Evolutionary conservation across 2,113 vertebrate species (phyloP).

Genomic region (Brachirus orientalis): DNA sequence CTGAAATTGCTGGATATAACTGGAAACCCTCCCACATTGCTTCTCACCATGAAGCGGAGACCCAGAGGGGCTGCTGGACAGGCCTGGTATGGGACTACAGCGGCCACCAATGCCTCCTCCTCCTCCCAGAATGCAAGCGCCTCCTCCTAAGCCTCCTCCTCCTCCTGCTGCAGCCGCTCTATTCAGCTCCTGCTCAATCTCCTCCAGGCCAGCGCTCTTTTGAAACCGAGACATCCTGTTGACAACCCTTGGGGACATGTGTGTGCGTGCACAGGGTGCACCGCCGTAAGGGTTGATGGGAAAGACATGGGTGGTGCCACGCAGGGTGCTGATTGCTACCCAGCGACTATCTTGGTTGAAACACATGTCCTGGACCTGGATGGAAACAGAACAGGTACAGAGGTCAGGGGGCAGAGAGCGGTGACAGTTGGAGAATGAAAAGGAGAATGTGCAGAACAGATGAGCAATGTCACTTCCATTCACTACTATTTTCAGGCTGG

Average conservation of each 20-base stretch:
- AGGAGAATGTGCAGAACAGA: neutral
- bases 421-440: neutral
- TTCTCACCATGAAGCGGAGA: conserved; percentile 94
- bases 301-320: conserved; percentile 96
- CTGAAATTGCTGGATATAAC: neutral
- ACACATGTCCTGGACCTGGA: conserved; percentile 97
- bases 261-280: conserved; percentile 92
- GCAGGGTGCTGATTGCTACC: conserved; percentile 96
- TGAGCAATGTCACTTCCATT: neutral
- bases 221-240: conserved; percentile 99
- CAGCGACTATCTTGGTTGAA: conserved; percentile 98
- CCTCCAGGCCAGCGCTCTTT: conserved; percentile 96
- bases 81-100: conserved; percentile 93
- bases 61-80: conserved; percentile 95
- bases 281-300: conserved; percentile 96
- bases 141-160: conserved; percentile 55
- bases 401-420: neutral
- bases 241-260: conserved; percentile 96
- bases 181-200: conserved; percentile 97
- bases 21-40: neutral
- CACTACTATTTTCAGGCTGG: neutral
- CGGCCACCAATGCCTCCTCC: conserved; percentile 78
- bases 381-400: neutral
- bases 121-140: conserved; percentile 67
- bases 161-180: conserved; percentile 77